A percentile compares a stretch with the other conserved stretches of the same genome.
Conservation (phyloP, 2,888 invertebrate genomes). For the Drosophila anomelani region DNA sequence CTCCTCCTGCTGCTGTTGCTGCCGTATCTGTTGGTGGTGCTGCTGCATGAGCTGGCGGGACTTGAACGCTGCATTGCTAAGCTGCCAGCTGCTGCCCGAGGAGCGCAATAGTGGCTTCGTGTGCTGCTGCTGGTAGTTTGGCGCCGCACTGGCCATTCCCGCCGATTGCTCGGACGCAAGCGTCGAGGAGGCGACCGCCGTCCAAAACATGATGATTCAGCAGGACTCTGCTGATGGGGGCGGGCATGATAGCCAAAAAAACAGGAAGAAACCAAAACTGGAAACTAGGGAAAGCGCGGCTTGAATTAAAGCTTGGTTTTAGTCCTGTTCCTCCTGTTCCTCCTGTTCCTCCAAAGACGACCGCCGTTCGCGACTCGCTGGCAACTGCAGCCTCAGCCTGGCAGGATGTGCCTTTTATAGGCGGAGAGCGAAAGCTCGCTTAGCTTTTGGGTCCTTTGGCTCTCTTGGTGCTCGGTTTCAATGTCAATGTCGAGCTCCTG, state of each 20-base stretch:
- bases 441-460: conserved; percentile 10
- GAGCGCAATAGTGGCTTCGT: conserved; percentile 42
- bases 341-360: no score
- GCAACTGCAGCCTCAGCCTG: conserved; percentile 40
- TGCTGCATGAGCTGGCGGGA: conserved; percentile 35
- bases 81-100: conserved; percentile 51
- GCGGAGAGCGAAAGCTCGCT: conserved; percentile 14
- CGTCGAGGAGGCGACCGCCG: conserved; percentile 59
- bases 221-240: background rate
- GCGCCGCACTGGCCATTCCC: conserved; percentile 54
- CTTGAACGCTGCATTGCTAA: conserved; percentile 53
- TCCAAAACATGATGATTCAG: conserved; percentile 53
- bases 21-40: conserved; percentile 18
- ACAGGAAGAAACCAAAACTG: background rate
- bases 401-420: conserved; percentile 34
- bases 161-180: conserved; percentile 34
- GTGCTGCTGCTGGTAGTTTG: conserved; percentile 55
- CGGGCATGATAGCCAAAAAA: conserved; percentile 24
- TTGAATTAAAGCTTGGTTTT: background rate
- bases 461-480: conserved; percentile 15
- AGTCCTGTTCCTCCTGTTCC: no score
- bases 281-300: conserved; percentile 9
- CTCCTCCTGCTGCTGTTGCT: conserved; percentile 5
- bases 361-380: conserved; percentile 4
- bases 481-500: conserved; percentile 50